These are phyloP conservation scores for Poeciliopsis turrubarensis DNA, from an alignment of 2,113 vertebrate species.

Conservation along the genomic window DNA sequence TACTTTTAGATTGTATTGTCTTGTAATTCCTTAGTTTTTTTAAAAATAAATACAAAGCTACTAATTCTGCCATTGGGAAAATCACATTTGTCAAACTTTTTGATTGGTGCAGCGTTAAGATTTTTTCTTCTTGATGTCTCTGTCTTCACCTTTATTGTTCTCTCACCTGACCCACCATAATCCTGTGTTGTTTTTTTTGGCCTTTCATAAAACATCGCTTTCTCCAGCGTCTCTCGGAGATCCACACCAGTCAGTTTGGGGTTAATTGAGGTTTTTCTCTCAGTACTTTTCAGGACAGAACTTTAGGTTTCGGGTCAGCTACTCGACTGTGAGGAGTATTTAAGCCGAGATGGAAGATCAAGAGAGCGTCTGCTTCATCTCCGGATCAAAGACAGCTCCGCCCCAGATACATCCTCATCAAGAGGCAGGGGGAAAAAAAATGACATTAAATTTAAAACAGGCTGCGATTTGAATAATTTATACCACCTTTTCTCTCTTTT, in stretches of 20 bases:
- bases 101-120: too few species aligned
- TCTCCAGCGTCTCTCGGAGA: slow-evolving; percentile 6
- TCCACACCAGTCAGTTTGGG: slow-evolving; percentile 15
- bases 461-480: slow-evolving; percentile 67
- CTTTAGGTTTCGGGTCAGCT: slow-evolving; percentile 41
- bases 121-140: too few species aligned
- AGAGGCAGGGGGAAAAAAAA: slow-evolving; percentile 47
- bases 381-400: slow-evolving; percentile 65
- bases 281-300: slow-evolving; percentile 4
- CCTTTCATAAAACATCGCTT: neutral
- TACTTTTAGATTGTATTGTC: neutral
- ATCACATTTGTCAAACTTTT: too few species aligned
- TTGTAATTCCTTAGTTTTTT: too few species aligned
- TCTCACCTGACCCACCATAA: neutral
- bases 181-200: neutral
- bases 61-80: too few species aligned
- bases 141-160: too few species aligned
- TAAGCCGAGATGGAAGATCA: slow-evolving; percentile 54
- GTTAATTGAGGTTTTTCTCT: slow-evolving; percentile 14
- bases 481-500: slow-evolving; percentile 13
- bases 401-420: slow-evolving; percentile 68
- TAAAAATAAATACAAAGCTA: too few species aligned
- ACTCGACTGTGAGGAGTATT: slow-evolving; percentile 25
- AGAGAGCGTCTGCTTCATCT: slow-evolving; percentile 43
- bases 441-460: slow-evolving; percentile 63